Percentiles rank a stretch among this genome's conserved stretches.
Evolutionary conservation across 2,113 vertebrate species (phyloP).

Genomic region (pig (Sus scrofa)): T2T-Sscrofa CM000822.6:81262001-81262500

Average conservation of each 20-base stretch:
- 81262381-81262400: neutral
- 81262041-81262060: neutral
- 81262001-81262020: neutral
- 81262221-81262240: neutral
- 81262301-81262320: neutral
- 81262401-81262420: neutral
- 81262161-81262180: rapidly evolving
- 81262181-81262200: neutral
- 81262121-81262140: neutral
- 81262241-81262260: neutral
- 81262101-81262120: neutral
- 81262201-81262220: neutral
- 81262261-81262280: neutral
- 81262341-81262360: neutral
- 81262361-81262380: neutral
- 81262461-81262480: no score
- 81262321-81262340: no score
- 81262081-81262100: neutral
- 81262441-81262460: neutral
- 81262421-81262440: neutral
- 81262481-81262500: rapidly evolving
- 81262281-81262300: neutral
- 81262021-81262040: neutral
- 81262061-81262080: neutral
- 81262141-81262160: neutral